phyloP scores from a whole-genome alignment of 2,888 invertebrate genomes.

The Caenorhabditis virilis region DNA sequence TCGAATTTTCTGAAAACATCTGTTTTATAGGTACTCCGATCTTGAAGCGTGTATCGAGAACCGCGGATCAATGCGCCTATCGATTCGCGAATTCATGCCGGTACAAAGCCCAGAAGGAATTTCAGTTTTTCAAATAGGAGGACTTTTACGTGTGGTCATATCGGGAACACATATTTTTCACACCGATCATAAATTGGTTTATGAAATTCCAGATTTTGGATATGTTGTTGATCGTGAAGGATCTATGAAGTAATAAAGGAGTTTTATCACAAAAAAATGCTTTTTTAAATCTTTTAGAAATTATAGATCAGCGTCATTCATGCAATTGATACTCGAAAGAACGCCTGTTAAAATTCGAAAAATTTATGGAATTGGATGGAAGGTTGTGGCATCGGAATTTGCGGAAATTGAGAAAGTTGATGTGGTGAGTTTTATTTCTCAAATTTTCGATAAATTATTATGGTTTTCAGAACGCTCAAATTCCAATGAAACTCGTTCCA shows the following conservation, averaged over 20 bases:
- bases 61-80: not conserved
- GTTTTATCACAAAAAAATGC: too few relatives aligned
- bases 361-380: conserved; percentile 1
- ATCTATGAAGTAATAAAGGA: not conserved
- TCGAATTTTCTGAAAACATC: too few relatives aligned
- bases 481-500: not conserved
- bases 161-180: not conserved
- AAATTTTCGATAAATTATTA: not conserved
- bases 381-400: not conserved
- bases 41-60: too few relatives aligned
- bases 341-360: not conserved
- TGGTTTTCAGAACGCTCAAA: too few relatives aligned
- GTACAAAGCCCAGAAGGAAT: not conserved
- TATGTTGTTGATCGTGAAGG: not conserved
- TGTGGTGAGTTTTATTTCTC: not conserved
- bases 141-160: not conserved
- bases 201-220: conserved; percentile 3
- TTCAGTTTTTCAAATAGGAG: not conserved
- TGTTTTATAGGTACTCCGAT: too few relatives aligned
- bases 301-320: conserved; percentile 1
- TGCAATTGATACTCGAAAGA: conserved; percentile 5
- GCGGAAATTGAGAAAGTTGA: not conserved
- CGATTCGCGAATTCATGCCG: conserved; percentile 1
- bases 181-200: conserved; percentile 1
- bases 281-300: too few relatives aligned